These are phyloP conservation scores for Thaumatotibia leucotreta DNA, from an alignment of 1,140 invertebrate species.

Conservation along the genomic window DNA sequence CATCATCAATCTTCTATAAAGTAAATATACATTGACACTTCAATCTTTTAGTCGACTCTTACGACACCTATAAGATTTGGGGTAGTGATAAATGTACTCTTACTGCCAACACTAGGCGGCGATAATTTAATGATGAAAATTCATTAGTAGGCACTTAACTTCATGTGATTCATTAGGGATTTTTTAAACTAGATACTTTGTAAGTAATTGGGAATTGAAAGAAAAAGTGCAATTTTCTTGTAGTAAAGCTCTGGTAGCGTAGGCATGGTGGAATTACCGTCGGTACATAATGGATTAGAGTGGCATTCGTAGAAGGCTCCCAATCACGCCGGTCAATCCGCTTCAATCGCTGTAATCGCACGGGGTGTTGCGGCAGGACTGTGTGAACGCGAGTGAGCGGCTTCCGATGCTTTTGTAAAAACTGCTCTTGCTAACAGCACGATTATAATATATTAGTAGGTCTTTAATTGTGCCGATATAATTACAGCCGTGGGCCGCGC, in stretches of 20 bases:
- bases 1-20: no score
- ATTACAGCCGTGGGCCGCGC: slow-evolving; percentile 57
- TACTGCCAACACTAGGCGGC: no score
- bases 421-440: slow-evolving; percentile 62
- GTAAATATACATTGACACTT: no score
- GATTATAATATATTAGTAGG: slow-evolving; percentile 75
- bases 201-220: background rate
- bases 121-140: no score
- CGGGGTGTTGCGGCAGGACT: slow-evolving; percentile 47
- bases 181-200: background rate
- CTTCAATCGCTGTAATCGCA: slow-evolving; percentile 27
- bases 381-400: slow-evolving; percentile 51
- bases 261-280: slow-evolving; percentile 11
- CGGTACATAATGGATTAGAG: slow-evolving; percentile 22
- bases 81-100: no score
- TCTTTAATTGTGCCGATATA: slow-evolving; percentile 72
- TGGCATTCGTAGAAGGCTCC: slow-evolving; percentile 25
- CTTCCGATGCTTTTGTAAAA: slow-evolving; percentile 57
- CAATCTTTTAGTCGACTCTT: no score
- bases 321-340: slow-evolving; percentile 31
- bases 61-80: no score
- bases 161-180: background rate
- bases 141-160: background rate
- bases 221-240: background rate
- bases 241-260: background rate